These are phyloP conservation scores for Lontra canadensis DNA, from an alignment of 2,113 vertebrate genomes.

Conservation along the genomic window DNA sequence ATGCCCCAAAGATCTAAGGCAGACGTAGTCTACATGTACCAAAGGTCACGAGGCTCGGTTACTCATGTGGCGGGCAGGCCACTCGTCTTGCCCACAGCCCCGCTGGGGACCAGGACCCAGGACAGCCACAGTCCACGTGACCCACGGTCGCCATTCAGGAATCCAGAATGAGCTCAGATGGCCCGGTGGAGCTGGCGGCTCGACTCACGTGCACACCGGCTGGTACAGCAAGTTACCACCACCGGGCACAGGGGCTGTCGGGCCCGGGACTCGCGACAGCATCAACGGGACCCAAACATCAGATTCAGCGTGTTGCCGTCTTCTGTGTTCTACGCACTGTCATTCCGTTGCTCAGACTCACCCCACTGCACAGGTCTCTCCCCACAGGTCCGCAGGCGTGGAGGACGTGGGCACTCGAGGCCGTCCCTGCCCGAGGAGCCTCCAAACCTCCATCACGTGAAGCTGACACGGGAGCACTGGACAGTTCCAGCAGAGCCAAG, in stretches of 20 bases:
- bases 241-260: not conserved
- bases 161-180: not conserved
- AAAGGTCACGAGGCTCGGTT: fast-evolving
- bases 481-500: not conserved
- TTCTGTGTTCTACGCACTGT: too few species aligned
- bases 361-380: not conserved
- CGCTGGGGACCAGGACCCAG: not conserved
- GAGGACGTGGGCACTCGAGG: not conserved
- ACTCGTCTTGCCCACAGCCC: not conserved
- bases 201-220: fast-evolving
- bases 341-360: not conserved
- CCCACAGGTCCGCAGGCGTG: not conserved
- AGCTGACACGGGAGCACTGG: too few species aligned
- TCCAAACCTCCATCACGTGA: too few species aligned
- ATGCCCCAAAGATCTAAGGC: not conserved
- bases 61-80: fast-evolving
- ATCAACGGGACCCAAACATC: not conserved
- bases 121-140: not conserved
- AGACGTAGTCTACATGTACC: fast-evolving
- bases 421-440: fast-evolving
- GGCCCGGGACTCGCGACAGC: fast-evolving
- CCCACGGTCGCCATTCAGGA: fast-evolving
- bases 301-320: fast-evolving
- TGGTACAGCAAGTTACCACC: fast-evolving
- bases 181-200: fast-evolving